Base-by-base conservation (phyloP, 1,140 invertebrate genomes). In the Asbolus verrucosus region DNA sequence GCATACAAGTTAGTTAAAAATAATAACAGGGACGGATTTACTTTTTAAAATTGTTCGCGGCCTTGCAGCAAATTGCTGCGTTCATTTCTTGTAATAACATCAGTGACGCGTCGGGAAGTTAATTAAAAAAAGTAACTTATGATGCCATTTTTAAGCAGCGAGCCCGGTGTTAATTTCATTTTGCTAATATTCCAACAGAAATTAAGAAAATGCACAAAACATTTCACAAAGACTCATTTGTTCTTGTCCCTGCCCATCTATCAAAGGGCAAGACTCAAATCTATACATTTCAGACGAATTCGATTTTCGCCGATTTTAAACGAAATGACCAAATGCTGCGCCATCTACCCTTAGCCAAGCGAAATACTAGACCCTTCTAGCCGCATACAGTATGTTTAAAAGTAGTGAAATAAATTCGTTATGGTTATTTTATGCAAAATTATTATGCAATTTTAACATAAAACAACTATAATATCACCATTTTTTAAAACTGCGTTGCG, bases 91-190 rank as follows among this genome's bases (percentile, higher is more conserved):
- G 46, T 54, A 54, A 54, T 54, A 54, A 54, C 46, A 54, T 54
- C 46, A 54, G 46, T 54, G 46, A 54, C 46, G 46, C 46, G 46
- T 54, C 46, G 24, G 46, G 46, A 54, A 54, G 46, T 54, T 54
- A 54, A 54, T 54, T 54, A 54, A 54, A 54, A 54, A 54, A 54
- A 54, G 46, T 54, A 54, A 54, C 46, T 54, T 54, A 54, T 54
- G 46, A 27, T 54, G 46, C 21, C n/a, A 54, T 54, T 54, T 54
- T 54, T 54, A 54, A 54, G 27, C 46, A 54, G 19, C 46, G 46
- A 54, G 19, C 46, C 15, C 21, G n/a, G 46, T 54, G 46, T 54
- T 54, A 54, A 54, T 54, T 54, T 27, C 46, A 54, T 54, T 54
- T 54, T 54, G 19, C 46, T 54, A 54, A 54, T 54, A 54, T 54